phyloP scores from a whole-genome alignment of 2,797 vertebrate genomes.

The Crenuchus spilurus region DNA sequence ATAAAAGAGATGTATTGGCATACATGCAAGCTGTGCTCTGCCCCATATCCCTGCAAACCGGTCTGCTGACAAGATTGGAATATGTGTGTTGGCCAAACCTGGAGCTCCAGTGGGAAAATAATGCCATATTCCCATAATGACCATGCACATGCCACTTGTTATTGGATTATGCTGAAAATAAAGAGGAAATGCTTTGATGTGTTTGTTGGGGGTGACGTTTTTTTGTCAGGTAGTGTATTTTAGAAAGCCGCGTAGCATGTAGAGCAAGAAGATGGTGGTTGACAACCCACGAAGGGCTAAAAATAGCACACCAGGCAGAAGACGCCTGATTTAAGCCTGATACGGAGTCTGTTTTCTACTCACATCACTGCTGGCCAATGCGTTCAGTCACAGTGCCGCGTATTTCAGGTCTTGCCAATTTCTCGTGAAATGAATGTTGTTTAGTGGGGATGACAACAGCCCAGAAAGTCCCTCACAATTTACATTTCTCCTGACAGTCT shows the following conservation, averaged over 20 bases:
- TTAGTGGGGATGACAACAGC: constrained; percentile 7
- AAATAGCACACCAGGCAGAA: background rate
- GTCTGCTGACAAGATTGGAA: background rate
- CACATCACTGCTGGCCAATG: background rate
- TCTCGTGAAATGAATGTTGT: constrained; percentile 1
- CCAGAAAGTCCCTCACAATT: constrained; percentile 5
- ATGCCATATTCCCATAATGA: background rate
- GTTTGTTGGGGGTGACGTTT: background rate
- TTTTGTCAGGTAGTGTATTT: constrained; percentile 3
- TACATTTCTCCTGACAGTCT: background rate
- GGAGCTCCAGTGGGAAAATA: background rate
- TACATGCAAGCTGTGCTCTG: background rate
- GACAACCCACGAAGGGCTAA: background rate
- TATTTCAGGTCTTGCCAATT: constrained; percentile 6
- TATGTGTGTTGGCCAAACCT: background rate
- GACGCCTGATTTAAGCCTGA: constrained; percentile 6
- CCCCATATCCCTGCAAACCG: background rate
- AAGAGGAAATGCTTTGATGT: background rate
- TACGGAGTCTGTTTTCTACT: constrained; percentile 1
- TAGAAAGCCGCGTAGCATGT: background rate
- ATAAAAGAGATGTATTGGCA: constrained; percentile 8
- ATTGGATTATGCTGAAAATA: background rate
- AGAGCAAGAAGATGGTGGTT: background rate
- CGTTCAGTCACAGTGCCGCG: background rate
- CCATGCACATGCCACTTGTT: background rate